Evolutionary conservation across 2,888 invertebrate genomes (phyloP), one percentile per base, ranked within the genome.

Genomic region (Tipula confusa): DNA sequence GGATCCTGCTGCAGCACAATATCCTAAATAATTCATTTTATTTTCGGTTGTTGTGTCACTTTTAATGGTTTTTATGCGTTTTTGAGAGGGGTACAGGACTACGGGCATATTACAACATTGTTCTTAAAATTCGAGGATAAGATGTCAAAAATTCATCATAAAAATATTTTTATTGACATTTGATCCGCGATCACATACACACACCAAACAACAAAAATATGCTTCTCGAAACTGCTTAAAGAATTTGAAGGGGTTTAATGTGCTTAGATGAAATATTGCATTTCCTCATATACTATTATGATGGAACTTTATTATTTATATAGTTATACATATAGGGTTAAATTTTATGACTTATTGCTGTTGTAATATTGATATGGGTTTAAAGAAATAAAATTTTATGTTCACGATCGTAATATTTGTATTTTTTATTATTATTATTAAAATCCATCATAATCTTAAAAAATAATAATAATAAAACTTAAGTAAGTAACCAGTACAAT

Each of bases 401-500:
- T 64, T 64, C 24, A 64, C 64, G 64, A 64, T 24, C 64, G 24
- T 64, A 64, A 64, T 24, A 24, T 43, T 15, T 43, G n/a, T n/a
- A n/a, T 43, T 43, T 64, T 64, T n/a, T n/a, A n/a, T n/a, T 64
- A 64, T 64, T 64, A 64, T 64, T 64, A 64, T 64, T 64, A 64
- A 64, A 18, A 64, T 64, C 18, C 64, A 24, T 64, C 64, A 64
- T 64, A 64, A 64, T 64, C 64, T 64, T 64, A 24, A 64, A 64
- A 64, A 64, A 64, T n/a, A 2, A 24, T 43, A 64, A 64, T 24
- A 18, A 64, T 64, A 64, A 64, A 64, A 1, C 24, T 64, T 18
- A 24, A 24, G 64, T 43, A 43, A 43, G 43, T 43, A 15, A 43
- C n/a, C n/a, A 36, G 11, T 43, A 64, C 64, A 64, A 64, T 64